These are phyloP conservation scores for Stigmatopora argus DNA, from an alignment of 2,113 vertebrate species.

Conservation along the genomic window DNA sequence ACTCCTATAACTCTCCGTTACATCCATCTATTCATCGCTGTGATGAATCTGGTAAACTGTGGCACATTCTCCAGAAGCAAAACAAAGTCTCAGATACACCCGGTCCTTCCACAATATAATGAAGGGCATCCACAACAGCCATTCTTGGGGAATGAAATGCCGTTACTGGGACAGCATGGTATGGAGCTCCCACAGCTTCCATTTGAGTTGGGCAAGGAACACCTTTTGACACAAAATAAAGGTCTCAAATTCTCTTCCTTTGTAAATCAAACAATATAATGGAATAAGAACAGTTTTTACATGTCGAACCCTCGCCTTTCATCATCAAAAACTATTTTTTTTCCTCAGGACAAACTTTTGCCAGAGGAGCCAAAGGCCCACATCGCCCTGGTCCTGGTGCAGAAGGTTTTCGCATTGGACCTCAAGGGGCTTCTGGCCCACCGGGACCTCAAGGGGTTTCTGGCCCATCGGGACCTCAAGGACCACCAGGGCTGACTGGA, in stretches of 20 bases:
- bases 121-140: slow-evolving; percentile 79
- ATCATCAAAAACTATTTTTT: not conserved
- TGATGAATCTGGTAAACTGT: slow-evolving; percentile 69
- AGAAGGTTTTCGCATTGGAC: slow-evolving; percentile 79
- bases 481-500: slow-evolving; percentile 80
- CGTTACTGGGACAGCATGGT: slow-evolving; percentile 79
- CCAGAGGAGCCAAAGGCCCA: slow-evolving; percentile 79
- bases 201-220: slow-evolving; percentile 76
- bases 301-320: not conserved
- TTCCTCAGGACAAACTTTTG: slow-evolving; percentile 60
- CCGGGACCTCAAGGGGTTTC: slow-evolving; percentile 81
- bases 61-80: slow-evolving; percentile 90
- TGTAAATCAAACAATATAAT: not conserved
- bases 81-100: slow-evolving; percentile 80
- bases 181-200: slow-evolving; percentile 84
- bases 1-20: slow-evolving; percentile 45
- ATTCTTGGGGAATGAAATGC: slow-evolving; percentile 84
- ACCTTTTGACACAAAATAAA: slow-evolving; percentile 78
- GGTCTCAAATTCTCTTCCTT: slow-evolving; percentile 61
- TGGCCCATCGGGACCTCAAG: slow-evolving; percentile 83
- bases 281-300: not conserved
- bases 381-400: slow-evolving; percentile 37
- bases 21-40: slow-evolving; percentile 61
- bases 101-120: slow-evolving; percentile 84
- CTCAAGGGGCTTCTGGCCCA: slow-evolving; percentile 79